Base-by-base conservation (phyloP, 2,888 invertebrate genomes). In the Nomada ruficornis region DNA sequence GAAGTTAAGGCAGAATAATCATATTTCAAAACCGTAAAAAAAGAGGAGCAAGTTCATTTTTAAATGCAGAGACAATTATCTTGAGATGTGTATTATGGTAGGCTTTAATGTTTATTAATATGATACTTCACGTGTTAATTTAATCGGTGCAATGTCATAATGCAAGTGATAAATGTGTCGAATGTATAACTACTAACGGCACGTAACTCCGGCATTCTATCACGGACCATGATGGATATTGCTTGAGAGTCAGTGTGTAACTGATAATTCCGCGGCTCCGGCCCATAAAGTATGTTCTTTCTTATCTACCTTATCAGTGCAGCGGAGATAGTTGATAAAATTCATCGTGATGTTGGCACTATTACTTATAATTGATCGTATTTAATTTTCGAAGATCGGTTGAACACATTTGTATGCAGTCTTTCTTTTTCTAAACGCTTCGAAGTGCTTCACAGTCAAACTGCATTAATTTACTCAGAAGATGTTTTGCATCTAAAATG, bases 151-250 rank as follows among this genome's bases (percentile, higher is more conserved):
- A 54, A 54, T n/a, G 15, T 54, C 5, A 23, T 23, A 62, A 50
- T 50, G 26, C 54, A 55, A 62, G 0, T 15, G 44, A 62, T 47
- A 52, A 57, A 18, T 42, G 47, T 63, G 11, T n/a, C 13, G 13
- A 81, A 68, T 57, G 13, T 71, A 26, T 20, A 64, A 73, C 84
- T 87, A 93, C 93, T 90, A 90, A 94, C 94, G 29, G 92, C 91
- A 85, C 87, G 90, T 84, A 94, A 90, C 78, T 94, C 94, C 20
- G 90, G 89, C 87, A 93, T 89, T 72, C 94, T 93, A 88, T 93
- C 93, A 76, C 93, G 92, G 59, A 93, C 89, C 93, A 94, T 93
- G 88, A 80, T 91, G 85, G 83, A 55, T 83, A 75, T 85, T 76
- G 80, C 67, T 71, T 80, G 62, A 78, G 47, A 76, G 85, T 85